Conservation (phyloP, 2,113 vertebrate species). For the Cyanistes caeruleus region DNA sequence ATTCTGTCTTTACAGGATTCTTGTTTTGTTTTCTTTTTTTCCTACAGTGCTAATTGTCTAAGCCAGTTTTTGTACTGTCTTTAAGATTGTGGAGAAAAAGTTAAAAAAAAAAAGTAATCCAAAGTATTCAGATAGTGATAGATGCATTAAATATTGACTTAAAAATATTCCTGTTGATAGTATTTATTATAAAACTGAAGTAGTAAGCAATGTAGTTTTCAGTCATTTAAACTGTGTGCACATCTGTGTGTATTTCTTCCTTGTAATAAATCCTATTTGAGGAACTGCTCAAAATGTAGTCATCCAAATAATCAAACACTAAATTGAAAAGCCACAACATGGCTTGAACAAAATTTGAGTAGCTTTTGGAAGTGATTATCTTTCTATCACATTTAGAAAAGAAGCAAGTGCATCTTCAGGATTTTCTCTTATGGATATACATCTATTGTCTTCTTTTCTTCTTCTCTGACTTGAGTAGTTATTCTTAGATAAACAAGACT, state of each 20-base stretch:
- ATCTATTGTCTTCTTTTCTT: neutral
- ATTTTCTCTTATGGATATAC: neutral
- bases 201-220: rapidly evolving
- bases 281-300: neutral
- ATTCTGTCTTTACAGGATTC: neutral
- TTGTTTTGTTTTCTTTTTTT: neutral
- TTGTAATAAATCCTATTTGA: neutral
- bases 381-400: neutral
- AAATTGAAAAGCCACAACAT: neutral
- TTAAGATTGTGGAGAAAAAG: neutral
- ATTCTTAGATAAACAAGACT: neutral
- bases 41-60: neutral
- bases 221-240: neutral
- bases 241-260: neutral
- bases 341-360: neutral
- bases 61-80: neutral
- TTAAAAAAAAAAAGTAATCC: neutral
- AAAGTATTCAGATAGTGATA: neutral
- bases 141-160: neutral
- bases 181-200: neutral
- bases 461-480: neutral
- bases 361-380: neutral
- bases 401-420: neutral
- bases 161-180: neutral
- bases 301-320: neutral